Evolutionary conservation across 2,797 vertebrate genomes (phyloP), one percentile per base, ranked within the genome.

Genomic region (Tenualosa ilisha): DNA sequence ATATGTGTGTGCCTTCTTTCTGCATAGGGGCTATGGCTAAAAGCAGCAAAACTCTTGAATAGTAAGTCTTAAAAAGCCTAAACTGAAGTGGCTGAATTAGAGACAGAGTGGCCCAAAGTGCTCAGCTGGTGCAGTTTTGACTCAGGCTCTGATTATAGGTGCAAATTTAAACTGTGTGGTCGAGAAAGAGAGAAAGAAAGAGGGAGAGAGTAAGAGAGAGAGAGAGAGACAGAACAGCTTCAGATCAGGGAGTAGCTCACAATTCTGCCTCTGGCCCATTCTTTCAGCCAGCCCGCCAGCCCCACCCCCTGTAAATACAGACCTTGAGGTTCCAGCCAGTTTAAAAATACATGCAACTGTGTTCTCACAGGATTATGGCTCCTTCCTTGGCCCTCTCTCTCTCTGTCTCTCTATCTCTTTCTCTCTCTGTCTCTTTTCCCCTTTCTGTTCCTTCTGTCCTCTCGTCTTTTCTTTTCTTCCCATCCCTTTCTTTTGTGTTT

Each of bases 281-380:
- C 22, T n/a, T 24, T 2, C n/a, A 63, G 50, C 54, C 63, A 68
- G 12, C 9, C 11, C 63, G 8, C 90, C 54, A 91, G 87, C 93
- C 93, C 94, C 94, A 93, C 94, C 94, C 94, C 93, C 93, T 92
- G 89, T 95, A 95, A 95, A 94, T 94, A 94, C 92, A 94, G 94
- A 94, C 92, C 93, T 94, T 88, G 92, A 94, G 93, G 92, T 94
- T 94, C 93, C 90, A 91, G 92, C 90, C n/a, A 24, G 90, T 92
- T 94, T 93, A 94, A 94, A 95, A 94, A 95, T 94, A 95, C 91
- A 92, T 53, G n/a, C 15, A 31, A 26, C 63, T 37, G 12, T 68
- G 63, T 3, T 68, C 24, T 65, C 8, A 11, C 61, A 65, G 7
- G n/a, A 26, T 26, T 26, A 65, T 26, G n/a, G 24, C 61, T 65